These are phyloP conservation scores for Sebastes dallii DNA, from an alignment of 2,797 vertebrate species.

Conservation along the genomic window DNA sequence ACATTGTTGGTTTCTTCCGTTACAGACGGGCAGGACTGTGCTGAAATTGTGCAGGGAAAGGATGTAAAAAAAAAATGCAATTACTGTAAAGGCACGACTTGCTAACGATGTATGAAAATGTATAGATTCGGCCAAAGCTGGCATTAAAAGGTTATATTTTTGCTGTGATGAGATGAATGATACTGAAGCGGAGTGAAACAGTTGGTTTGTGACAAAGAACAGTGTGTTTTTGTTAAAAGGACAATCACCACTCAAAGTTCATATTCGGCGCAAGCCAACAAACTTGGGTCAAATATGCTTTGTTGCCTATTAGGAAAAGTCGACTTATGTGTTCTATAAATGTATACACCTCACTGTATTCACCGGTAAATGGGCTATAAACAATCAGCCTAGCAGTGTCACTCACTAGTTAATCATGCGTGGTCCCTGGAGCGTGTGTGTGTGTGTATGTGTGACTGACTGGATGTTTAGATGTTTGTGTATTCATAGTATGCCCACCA, in stretches of 20 bases:
- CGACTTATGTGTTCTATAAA: constrained; percentile 46
- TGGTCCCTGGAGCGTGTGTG: constrained; percentile 72
- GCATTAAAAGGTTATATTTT: constrained; percentile 67
- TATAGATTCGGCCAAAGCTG: constrained; percentile 56
- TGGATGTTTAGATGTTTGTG: constrained; percentile 43
- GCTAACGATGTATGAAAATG: constrained; percentile 63
- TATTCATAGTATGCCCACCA: constrained; percentile 42
- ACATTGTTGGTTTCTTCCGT: constrained; percentile 41
- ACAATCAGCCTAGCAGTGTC: constrained; percentile 49
- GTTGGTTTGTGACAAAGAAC: constrained; percentile 34
- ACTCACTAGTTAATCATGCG: constrained; percentile 34
- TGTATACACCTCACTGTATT: constrained; percentile 51
- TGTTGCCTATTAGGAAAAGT: constrained; percentile 49
- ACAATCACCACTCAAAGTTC: constrained; percentile 52
- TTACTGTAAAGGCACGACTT: constrained; percentile 44
- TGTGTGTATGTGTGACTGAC: constrained; percentile 57
- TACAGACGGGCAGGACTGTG: constrained; percentile 49
- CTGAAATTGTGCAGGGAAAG: constrained; percentile 47
- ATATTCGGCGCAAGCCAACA: constrained; percentile 28
- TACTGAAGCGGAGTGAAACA: constrained; percentile 39
- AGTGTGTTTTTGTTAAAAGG: constrained; percentile 54
- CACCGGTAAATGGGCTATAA: constrained; percentile 38
- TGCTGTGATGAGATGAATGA: constrained; percentile 46
- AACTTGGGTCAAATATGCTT: constrained; percentile 43
- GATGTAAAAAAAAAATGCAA: constrained; percentile 44